Evolutionary conservation across 1,140 invertebrate genomes (phyloP).

Genomic region (Apis mellifera): Amel_HAv3.1 CM009934.2:2925501-2926000

Average conservation of each 20-base stretch:
- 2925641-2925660: neutral
- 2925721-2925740: neutral
- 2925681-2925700: neutral
- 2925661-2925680: neutral
- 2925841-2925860: too few species aligned
- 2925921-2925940: too few species aligned
- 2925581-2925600: slow-evolving; percentile 26
- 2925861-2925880: too few species aligned
- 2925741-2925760: neutral
- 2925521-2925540: neutral
- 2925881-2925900: too few species aligned
- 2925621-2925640: slow-evolving; percentile 14
- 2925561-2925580: slow-evolving; percentile 33
- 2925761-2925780: neutral
- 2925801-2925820: too few species aligned
- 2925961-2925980: too few species aligned
- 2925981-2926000: too few species aligned
- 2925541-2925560: slow-evolving; percentile 31
- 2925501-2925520: neutral
- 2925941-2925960: too few species aligned
- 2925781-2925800: too few species aligned
- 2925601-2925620: slow-evolving; percentile 36
- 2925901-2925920: too few species aligned
- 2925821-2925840: too few species aligned
- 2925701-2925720: neutral